Evolutionary conservation across 2,797 vertebrate species (phyloP).

Genomic region (Malurus leucopterus): DNA sequence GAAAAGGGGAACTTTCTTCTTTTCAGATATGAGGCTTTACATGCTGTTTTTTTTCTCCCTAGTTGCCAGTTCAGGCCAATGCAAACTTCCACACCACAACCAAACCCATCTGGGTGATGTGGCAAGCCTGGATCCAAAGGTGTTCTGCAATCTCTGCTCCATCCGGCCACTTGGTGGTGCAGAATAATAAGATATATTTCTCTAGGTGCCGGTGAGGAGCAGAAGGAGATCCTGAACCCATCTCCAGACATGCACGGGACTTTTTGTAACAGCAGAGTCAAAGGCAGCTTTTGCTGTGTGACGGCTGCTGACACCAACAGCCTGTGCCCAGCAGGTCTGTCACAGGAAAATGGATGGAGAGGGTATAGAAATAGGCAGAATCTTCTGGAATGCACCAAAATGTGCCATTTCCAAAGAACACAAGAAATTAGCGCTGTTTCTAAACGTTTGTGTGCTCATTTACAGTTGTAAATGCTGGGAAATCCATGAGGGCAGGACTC

Average conservation of each 20-base stretch:
- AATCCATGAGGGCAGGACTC: not conserved
- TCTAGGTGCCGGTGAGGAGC: not conserved
- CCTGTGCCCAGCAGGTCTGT: not conserved
- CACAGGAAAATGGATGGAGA: not conserved
- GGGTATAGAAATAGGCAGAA: fast-evolving
- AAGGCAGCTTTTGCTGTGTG: not conserved
- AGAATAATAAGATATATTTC: conserved; percentile 73
- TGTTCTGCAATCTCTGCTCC: conserved; percentile 53
- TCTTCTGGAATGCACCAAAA: not conserved
- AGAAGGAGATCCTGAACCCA: not conserved
- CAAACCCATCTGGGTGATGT: not conserved
- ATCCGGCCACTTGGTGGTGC: conserved; percentile 76
- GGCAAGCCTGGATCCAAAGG: not conserved
- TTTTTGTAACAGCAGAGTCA: not conserved
- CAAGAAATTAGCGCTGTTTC: not conserved
- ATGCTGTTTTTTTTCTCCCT: not conserved
- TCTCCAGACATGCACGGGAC: not conserved
- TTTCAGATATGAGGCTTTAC: not conserved
- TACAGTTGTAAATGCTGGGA: not conserved
- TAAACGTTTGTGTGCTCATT: not conserved
- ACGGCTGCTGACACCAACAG: not conserved
- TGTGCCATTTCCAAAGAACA: not conserved
- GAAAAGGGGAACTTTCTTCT: not conserved
- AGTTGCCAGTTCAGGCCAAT: not conserved
- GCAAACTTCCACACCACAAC: not conserved